These are phyloP conservation scores for Smutsia temminckii DNA, from an alignment of 2,797 vertebrate genomes.

Conservation along the genomic window DNA sequence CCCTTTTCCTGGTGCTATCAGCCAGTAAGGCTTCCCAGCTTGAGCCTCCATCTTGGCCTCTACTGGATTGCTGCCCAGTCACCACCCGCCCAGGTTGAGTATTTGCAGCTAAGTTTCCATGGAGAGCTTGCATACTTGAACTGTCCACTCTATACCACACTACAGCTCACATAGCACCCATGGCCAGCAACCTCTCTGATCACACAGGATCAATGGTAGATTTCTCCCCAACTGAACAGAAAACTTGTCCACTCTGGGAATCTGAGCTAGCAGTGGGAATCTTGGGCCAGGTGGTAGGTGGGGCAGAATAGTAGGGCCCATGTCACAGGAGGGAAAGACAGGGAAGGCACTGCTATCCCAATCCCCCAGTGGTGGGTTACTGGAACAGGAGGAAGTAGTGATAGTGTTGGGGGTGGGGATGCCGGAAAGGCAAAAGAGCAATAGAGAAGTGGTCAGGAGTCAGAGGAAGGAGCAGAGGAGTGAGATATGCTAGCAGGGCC, in stretches of 20 bases:
- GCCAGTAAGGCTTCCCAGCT: not conserved
- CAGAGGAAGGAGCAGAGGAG: conserved; percentile 40
- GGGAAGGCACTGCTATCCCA: not conserved
- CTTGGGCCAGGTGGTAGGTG: not conserved
- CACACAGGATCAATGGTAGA: not conserved
- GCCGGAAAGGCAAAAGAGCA: conserved; percentile 32
- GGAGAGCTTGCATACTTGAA: not conserved
- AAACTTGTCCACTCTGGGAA: not conserved
- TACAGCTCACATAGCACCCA: not conserved
- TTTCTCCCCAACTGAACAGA: not conserved
- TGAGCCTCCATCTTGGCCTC: not conserved
- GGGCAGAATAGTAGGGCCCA: not conserved
- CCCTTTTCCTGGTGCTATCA: not conserved
- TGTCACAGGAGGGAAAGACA: not conserved
- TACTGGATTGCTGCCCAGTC: not conserved
- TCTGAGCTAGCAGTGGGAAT: not conserved
- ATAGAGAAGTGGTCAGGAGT: conserved; percentile 69
- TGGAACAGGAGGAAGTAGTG: conserved; percentile 54
- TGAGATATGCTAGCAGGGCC: not conserved
- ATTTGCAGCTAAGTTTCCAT: not conserved
- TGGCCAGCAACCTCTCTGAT: not conserved
- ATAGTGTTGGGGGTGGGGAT: conserved; percentile 6
- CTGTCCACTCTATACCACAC: not conserved
- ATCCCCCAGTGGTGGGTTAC: not conserved
- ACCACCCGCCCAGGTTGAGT: not conserved